These are phyloP conservation scores for Pungitius pungitius DNA, from an alignment of 2,113 vertebrate species.

Conservation along the genomic window DNA sequence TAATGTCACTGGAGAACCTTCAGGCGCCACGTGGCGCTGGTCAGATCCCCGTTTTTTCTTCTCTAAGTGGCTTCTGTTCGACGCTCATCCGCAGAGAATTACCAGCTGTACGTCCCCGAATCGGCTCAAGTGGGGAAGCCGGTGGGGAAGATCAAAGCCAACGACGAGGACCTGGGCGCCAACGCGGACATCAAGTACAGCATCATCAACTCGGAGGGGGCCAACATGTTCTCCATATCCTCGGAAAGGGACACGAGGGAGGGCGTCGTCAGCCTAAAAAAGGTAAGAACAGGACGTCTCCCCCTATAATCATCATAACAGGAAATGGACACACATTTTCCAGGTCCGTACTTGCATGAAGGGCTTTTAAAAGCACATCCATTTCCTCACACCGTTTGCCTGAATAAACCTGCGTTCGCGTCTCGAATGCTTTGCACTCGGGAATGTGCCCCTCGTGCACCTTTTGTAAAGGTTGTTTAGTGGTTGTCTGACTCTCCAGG, in stretches of 20 bases:
- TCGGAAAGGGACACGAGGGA: slow-evolving; percentile 93
- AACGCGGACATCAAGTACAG: slow-evolving; percentile 96
- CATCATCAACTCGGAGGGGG: slow-evolving; percentile 92
- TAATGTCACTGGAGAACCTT: slow-evolving; percentile 54
- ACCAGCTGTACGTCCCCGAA: slow-evolving; percentile 95
- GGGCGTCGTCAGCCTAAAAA: slow-evolving; percentile 92
- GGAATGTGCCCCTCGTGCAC: not conserved
- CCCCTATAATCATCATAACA: not conserved
- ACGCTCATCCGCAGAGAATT: slow-evolving; percentile 85
- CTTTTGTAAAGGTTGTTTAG: not conserved
- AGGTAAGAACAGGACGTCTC: slow-evolving; percentile 76
- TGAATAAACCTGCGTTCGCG: not conserved
- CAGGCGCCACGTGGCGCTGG: too few relatives aligned
- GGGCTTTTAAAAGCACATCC: not conserved
- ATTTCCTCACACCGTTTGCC: not conserved
- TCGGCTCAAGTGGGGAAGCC: slow-evolving; percentile 94
- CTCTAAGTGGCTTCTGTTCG: slow-evolving; percentile 7
- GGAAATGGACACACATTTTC: not conserved
- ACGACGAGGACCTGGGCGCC: slow-evolving; percentile 91
- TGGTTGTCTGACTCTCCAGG: not conserved
- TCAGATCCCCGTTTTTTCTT: too few relatives aligned
- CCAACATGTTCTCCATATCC: slow-evolving; percentile 89
- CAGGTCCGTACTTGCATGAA: not conserved
- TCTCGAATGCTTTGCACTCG: not conserved
- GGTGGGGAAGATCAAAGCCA: slow-evolving; percentile 97